Base-by-base conservation (phyloP, 2,888 invertebrate species). In the Megaustenia siamemsis region DNA sequence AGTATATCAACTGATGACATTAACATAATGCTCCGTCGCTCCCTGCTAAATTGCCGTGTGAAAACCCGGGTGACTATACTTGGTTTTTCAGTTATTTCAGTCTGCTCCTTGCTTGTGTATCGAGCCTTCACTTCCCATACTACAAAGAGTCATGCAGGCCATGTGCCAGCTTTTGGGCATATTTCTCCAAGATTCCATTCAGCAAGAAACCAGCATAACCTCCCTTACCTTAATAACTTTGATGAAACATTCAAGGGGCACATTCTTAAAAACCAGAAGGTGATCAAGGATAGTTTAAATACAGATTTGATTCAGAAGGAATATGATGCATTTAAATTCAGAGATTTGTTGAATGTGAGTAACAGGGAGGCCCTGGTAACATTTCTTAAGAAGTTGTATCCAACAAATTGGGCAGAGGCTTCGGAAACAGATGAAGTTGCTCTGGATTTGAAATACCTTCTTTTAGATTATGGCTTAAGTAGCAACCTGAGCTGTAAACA, bases 341-440 rank as follows among this genome's bases (percentile, higher is more conserved):
- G 81, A 76, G 76, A 85, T 28, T 43, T 81, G 43, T 40, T 85
- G 0, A 68, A 56, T 56, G 75, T 53, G 24, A 60, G 81, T 21
- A 68, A 68, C 53, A 83, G 60, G 79, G 63, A 78, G 53, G 82
- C 85, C 1, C 73, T 87, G 73, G n/a, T 35, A 8, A 82, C 81
- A 10, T 86, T 87, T 43, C 76, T 87, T 18, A 35, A 21, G 3
- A 38, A 49, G 5, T 71, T 87, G 63, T 87, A 86, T 68, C 91
- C 92, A 5, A n/a, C 82, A 24, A 88, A 90, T 82, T 92, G 91
- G 92, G 90, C 89, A 60, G 82, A 82, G 8, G 90, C 91, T 3
- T 68, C 82, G 24, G 91, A 91, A 38, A 89, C 91, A 1, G 91
- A 90, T 85, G 92, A 91, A 78, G 89, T 91, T 86, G 89, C 90